A percentile compares a stretch with the other conserved stretches of the same genome.
Conservation (phyloP, 2,888 invertebrate species). For the Melangyna quadrimaculata region DNA sequence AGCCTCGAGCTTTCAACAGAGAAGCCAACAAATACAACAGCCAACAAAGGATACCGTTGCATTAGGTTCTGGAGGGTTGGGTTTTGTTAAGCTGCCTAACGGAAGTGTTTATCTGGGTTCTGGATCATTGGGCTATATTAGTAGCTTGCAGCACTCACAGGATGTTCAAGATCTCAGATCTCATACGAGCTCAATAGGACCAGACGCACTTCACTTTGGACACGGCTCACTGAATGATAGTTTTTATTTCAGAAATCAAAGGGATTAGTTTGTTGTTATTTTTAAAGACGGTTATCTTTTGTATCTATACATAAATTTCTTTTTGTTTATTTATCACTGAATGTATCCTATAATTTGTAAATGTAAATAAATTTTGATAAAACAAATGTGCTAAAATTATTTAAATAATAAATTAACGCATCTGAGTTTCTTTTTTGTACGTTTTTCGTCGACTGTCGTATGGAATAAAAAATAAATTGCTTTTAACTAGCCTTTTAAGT, state of each 20-base stretch:
- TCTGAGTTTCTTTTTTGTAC: too few species aligned
- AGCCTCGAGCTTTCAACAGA: constrained; percentile 43
- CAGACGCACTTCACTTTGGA: constrained; percentile 78
- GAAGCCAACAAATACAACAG: constrained; percentile 3
- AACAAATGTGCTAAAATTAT: not conserved
- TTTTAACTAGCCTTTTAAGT: too few species aligned
- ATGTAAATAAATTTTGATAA: constrained; percentile 57
- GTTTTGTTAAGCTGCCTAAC: constrained; percentile 79
- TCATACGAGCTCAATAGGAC: constrained; percentile 75
- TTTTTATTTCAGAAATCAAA: constrained; percentile 27
- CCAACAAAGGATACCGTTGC: constrained; percentile 75
- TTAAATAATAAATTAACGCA: not conserved
- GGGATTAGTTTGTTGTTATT: not conserved
- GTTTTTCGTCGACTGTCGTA: too few species aligned
- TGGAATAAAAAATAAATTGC: too few species aligned
- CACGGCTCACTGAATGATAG: constrained; percentile 77
- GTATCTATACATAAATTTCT: not conserved
- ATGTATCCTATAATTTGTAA: constrained; percentile 58
- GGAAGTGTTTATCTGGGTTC: constrained; percentile 80
- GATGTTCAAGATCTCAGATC: constrained; percentile 77
- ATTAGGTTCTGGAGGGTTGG: constrained; percentile 80
- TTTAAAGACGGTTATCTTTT: not conserved
- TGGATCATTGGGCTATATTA: constrained; percentile 80
- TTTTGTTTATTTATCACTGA: constrained; percentile 54
- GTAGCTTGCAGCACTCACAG: constrained; percentile 76